Base-by-base conservation (phyloP, 2,113 vertebrate genomes). In the Carassius gibelio region DNA sequence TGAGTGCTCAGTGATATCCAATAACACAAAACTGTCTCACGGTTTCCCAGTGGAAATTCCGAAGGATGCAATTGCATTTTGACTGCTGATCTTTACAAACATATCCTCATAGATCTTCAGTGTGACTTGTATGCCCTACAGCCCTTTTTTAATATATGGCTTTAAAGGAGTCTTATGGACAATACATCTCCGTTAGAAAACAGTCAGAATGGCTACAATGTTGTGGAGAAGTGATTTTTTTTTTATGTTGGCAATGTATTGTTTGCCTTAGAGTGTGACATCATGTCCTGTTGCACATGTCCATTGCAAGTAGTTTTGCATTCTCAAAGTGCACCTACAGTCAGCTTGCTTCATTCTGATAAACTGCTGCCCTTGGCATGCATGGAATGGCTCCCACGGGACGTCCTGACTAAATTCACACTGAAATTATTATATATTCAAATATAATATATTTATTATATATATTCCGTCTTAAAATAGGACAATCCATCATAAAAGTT, bases 1-100 rank as follows among this genome's bases (percentile, higher is more conserved):
- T 84, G 64, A 82, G 78, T 74, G 57, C 59, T 86, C 45, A 59
- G 69, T 75, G 85, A 76, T 74, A 52, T 85, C 68, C 42, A 85
- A 75, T 76, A 26, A 55, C 52, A 80, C 62, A 71, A 42, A 82
- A 69, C 61, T 84, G 68, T 84, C 69, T 80, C 57, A 30, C 11
- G 45, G 21, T 23, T 36, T 71, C 57, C 30, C 26, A 57, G 48
- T 36, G 38, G 26, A 85, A 45, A 34, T 72, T 19, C 15, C 72
- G 50, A 45, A 30, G 14, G 55, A 76, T 64, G 45, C 45, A 11
- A 11, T 9, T 45, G 34, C 13, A 4, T 50, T 81, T 81, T 74
- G 17, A 74, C 36, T 5, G 17, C 52, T 2, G n/a, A 71, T 42
- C 45, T 13, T 6, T 26, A 50, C 14, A 34, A 52, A 45, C 57